Evolutionary conservation across 2,888 invertebrate genomes (phyloP).

Genomic region (Amorpha juglandis): DNA sequence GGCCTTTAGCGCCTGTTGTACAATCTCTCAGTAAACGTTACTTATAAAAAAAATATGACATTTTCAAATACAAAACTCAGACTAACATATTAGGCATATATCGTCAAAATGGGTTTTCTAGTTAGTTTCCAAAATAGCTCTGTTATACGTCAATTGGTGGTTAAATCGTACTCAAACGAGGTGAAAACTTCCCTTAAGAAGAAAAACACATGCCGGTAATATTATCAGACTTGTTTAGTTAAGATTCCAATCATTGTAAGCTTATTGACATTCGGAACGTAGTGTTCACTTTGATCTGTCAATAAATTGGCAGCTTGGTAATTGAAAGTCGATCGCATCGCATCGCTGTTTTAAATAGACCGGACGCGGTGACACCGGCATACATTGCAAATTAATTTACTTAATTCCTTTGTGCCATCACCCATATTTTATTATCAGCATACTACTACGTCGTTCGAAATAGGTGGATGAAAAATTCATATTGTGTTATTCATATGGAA

Average conservation of each 20-base stretch:
- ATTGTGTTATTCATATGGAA: no score
- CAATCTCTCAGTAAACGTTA: no score
- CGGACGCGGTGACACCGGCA: neutral
- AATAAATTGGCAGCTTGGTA: neutral
- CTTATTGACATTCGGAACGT: neutral
- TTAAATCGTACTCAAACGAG: no score
- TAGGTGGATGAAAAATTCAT: neutral
- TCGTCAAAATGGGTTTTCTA: no score
- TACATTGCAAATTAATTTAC: constrained; percentile 12
- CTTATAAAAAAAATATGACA: no score
- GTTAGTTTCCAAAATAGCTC: no score
- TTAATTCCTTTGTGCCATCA: neutral
- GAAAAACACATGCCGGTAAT: neutral
- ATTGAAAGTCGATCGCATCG: neutral
- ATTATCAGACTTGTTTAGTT: neutral
- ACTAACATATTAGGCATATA: no score
- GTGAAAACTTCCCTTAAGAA: neutral
- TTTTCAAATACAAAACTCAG: no score
- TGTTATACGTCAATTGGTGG: no score
- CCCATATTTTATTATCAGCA: neutral
- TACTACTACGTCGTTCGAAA: neutral
- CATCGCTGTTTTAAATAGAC: neutral
- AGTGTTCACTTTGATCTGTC: neutral
- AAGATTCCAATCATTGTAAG: neutral
- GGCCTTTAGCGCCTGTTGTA: no score